phyloP scores from a whole-genome alignment of 2,113 vertebrate genomes.

The Cinclus cinclus region DNA sequence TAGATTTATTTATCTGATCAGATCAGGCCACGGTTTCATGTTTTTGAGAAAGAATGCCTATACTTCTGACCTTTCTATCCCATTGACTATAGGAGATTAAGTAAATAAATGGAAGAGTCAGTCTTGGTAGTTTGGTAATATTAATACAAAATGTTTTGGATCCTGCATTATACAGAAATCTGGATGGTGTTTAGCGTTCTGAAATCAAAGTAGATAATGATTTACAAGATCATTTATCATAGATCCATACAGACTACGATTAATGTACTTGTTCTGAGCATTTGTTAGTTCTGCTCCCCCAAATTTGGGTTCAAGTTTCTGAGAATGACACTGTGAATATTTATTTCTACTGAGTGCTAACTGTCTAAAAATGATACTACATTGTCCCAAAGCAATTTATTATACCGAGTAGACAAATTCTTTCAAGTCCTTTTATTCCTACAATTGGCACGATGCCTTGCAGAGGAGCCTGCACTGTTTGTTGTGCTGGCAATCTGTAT shows the following conservation, averaged over 20 bases:
- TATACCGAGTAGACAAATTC: neutral
- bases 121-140: neutral
- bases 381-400: neutral
- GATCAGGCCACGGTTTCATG: neutral
- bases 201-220: neutral
- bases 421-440: neutral
- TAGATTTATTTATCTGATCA: neutral
- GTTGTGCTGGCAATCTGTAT: neutral
- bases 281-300: neutral
- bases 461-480: neutral
- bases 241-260: neutral
- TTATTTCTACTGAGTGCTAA: neutral
- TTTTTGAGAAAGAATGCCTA: neutral
- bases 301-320: neutral
- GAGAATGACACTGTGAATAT: neutral
- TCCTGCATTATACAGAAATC: neutral
- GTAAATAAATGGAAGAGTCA: neutral
- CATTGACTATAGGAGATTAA: neutral
- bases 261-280: neutral
- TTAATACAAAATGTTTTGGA: neutral
- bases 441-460: rapidly evolving
- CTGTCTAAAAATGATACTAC: neutral
- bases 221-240: neutral
- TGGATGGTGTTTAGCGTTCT: neutral
- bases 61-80: neutral